These are phyloP conservation scores for Gastrophysa polygoni DNA, from an alignment of 2,888 invertebrate species.

Conservation along the genomic window DNA sequence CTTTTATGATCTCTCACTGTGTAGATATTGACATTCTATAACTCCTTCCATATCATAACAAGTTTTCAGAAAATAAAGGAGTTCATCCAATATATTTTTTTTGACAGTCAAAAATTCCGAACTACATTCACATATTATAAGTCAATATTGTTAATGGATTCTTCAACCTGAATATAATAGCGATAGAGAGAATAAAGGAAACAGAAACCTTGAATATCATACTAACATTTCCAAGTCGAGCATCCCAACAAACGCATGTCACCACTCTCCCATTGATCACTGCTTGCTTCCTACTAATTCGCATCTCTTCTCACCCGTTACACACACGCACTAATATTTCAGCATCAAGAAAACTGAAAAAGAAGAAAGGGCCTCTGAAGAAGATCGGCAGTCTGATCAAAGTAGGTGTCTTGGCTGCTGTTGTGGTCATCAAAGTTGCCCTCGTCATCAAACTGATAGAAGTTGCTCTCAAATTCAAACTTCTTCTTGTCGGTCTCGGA, in stretches of 20 bases:
- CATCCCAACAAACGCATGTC: neutral
- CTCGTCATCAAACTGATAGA: conserved; percentile 74
- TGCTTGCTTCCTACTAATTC: neutral
- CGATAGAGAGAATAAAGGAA: no score
- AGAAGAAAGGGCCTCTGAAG: conserved; percentile 42
- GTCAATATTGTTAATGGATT: no score
- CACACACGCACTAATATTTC: conserved; percentile 25
- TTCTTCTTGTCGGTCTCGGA: conserved; percentile 74
- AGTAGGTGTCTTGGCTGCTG: conserved; percentile 35
- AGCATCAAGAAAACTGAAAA: conserved; percentile 35
- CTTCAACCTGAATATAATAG: no score
- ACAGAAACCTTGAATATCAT: no score
- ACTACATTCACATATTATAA: no score
- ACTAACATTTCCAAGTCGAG: no score
- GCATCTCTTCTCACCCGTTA: conserved; percentile 8
- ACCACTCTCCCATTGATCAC: neutral
- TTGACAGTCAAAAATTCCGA: no score
- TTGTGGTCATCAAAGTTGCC: conserved; percentile 36
- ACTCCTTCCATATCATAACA: no score
- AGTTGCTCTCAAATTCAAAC: conserved; percentile 76
- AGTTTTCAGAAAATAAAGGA: no score
- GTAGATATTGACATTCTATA: no score
- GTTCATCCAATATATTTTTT: no score
- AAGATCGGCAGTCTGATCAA: conserved; percentile 34
- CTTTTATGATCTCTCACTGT: no score